phyloP scores from a whole-genome alignment of 2,797 vertebrate genomes.

The Galago senegalensis region DNA sequence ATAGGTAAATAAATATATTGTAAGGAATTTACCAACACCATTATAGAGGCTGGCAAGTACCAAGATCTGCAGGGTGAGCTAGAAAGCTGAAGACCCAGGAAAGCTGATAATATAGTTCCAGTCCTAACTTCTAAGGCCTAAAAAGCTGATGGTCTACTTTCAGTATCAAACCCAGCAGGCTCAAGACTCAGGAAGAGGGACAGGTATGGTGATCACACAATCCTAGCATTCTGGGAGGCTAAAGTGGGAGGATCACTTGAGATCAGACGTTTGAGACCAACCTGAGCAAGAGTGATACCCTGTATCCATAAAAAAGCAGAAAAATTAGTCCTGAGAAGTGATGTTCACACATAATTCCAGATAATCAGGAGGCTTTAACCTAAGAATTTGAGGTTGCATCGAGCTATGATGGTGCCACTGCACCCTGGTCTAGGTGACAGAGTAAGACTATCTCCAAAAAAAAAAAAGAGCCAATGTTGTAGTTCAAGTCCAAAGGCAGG shows the following conservation, averaged over 20 bases:
- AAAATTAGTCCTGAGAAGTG: background rate
- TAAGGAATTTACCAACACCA: background rate
- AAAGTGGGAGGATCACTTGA: no score
- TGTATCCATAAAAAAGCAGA: background rate
- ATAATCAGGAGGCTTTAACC: background rate
- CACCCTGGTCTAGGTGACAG: background rate
- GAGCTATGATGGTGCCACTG: background rate
- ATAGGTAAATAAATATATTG: background rate
- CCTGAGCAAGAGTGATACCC: background rate
- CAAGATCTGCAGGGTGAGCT: constrained; percentile 17
- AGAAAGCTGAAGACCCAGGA: constrained; percentile 2
- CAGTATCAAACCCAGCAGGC: background rate
- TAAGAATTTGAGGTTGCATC: background rate
- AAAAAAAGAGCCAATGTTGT: constrained; percentile 33
- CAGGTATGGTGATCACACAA: no score
- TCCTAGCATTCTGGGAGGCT: no score
- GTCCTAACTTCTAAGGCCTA: background rate
- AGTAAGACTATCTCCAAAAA: background rate
- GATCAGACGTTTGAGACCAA: background rate
- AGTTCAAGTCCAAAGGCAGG: background rate
- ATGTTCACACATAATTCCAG: background rate
- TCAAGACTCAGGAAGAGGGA: background rate
- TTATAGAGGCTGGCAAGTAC: background rate
- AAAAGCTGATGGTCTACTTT: background rate
- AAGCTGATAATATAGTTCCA: background rate